Evolutionary conservation across 2,888 invertebrate genomes (phyloP), one percentile per base, ranked within the genome.

Genomic region (Ectemnius cavifrons): DNA sequence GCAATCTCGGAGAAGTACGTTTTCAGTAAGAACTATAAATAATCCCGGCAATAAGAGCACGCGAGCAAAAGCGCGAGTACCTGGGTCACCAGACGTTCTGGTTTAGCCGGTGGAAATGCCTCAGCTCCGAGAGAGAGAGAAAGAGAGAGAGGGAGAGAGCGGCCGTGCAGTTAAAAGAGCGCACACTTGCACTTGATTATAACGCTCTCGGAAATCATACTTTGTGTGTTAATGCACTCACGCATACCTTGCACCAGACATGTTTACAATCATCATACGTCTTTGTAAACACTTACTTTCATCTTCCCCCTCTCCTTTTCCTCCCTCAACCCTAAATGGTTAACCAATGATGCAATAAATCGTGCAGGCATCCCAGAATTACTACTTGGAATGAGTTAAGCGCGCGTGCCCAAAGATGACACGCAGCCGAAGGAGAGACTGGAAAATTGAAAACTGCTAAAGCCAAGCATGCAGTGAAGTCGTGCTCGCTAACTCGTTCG

Each of bases 1-100:
- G 78, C 83, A 70, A 83, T 82, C 72, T 73, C 72, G 28, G 67
- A 52, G 78, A 76, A 75, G 80, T 80, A 82, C 75, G 73, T 81
- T 82, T 52, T 83, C 76, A 81, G 82, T 81, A 73, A 83, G 37
- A 79, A 83, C 82, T 82, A 82, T 82, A 82, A 82, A 82, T 82
- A 82, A 82, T 82, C 81, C 59, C 13, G 28, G 73, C 78, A 79
- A 79, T 73, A 74, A 75, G 77, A 80, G 62, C 28, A 67, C 73
- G 4, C 37, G 61, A 67, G 66, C 63, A 73, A 63, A 59, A 58
- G 71, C 37, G 52, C 61, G 71, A 82, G 79, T 83, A 83, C 80
- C 73, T 82, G 75, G 72, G 77, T 79, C 77, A 79, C 59, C 77
- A 72, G 73, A 83, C 81, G 67, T 74, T 80, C 73, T 71, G 67